These are phyloP conservation scores for Lophius piscatorius DNA, from an alignment of 2,113 vertebrate species.

Conservation along the genomic window DNA sequence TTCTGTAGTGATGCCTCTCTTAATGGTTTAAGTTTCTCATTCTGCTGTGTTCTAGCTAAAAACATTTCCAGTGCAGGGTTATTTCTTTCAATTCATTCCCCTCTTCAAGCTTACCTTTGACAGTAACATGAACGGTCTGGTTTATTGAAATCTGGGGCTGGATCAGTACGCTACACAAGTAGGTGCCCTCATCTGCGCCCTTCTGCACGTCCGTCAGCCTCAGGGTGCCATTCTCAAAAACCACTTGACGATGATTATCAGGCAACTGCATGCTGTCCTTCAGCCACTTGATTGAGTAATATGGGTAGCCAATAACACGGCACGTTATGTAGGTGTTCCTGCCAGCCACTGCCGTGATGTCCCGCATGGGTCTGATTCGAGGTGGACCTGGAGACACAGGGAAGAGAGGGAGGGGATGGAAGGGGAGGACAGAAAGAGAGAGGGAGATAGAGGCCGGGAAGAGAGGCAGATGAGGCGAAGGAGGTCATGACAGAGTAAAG, in stretches of 20 bases:
- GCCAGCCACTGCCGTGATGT: constrained; percentile 97
- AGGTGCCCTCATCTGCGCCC: constrained; percentile 96
- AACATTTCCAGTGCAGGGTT: background rate
- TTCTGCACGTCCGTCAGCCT: constrained; percentile 98
- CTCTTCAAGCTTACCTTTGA: constrained; percentile 87
- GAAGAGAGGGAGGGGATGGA: constrained; percentile 66
- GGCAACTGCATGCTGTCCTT: constrained; percentile 95
- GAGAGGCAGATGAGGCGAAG: constrained; percentile 63
- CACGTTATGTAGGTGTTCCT: constrained; percentile 98
- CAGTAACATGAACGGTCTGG: constrained; percentile 95
- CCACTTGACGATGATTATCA: constrained; percentile 98
- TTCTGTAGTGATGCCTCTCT: no score
- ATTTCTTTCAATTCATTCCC: constrained; percentile 1
- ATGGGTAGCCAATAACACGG: constrained; percentile 98
- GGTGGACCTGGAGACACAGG: constrained; percentile 88
- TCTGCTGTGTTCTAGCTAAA: background rate
- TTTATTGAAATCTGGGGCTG: constrained; percentile 98
- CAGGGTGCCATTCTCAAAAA: constrained; percentile 97
- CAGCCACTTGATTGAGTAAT: constrained; percentile 99
- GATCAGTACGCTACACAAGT: constrained; percentile 97
- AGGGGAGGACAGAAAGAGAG: constrained; percentile 38
- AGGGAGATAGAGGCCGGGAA: constrained; percentile 55
- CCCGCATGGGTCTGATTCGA: constrained; percentile 96
- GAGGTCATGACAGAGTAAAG: constrained; percentile 59
- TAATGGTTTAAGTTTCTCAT: background rate